phyloP scores from a whole-genome alignment of 2,797 vertebrate species.

The Lindbergichthys nudifrons region DNA sequence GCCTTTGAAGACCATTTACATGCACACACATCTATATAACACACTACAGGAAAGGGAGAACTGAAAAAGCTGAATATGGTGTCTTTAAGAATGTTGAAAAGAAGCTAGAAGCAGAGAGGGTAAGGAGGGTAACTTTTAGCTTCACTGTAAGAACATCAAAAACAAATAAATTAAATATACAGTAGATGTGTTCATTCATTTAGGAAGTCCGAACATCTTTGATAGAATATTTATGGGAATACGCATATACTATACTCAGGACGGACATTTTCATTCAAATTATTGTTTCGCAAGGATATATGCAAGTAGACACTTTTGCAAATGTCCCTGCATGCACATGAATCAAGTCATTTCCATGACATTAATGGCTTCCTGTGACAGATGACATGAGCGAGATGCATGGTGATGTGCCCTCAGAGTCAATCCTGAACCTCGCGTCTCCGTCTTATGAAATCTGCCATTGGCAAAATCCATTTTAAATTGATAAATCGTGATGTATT shows the following conservation, averaged over 20 bases:
- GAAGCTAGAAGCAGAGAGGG: constrained; percentile 1
- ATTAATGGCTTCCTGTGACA: neutral
- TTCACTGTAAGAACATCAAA: neutral
- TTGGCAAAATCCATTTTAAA: constrained; percentile 19
- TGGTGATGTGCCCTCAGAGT: neutral
- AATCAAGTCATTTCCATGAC: constrained; percentile 18
- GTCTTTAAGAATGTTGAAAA: neutral
- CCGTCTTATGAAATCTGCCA: neutral
- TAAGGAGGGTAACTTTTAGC: neutral
- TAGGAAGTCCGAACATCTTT: neutral
- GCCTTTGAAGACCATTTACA: no score
- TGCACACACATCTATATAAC: no score
- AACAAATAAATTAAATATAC: neutral
- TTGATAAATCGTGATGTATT: neutral
- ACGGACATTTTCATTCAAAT: neutral
- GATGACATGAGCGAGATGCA: constrained; percentile 8
- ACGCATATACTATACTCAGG: neutral
- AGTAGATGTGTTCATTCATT: constrained; percentile 7
- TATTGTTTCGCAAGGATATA: neutral
- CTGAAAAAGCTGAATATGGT: constrained; percentile 4
- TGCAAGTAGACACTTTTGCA: neutral
- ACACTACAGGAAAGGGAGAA: no score
- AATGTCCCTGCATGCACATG: neutral
- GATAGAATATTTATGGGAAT: neutral
- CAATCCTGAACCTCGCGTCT: neutral